Conservation (phyloP, 2,113 vertebrate genomes). For the western clawed frog (Xenopus tropicalis) region UCB_Xtro_10.0 CM004447.2:103514001-103514500, state of each 20-base stretch:
- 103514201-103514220: not conserved
- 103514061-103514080: too few species aligned
- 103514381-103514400: constrained; percentile 24
- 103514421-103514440: constrained; percentile 18
- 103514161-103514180: not conserved
- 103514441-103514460: constrained; percentile 45
- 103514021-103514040: too few species aligned
- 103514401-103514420: constrained; percentile 26
- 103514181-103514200: not conserved
- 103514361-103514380: constrained; percentile 18
- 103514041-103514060: too few species aligned
- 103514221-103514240: not conserved
- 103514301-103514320: constrained; percentile 18
- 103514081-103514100: too few species aligned
- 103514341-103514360: constrained; percentile 37
- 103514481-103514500: constrained; percentile 41
- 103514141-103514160: too few species aligned
- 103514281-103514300: constrained; percentile 25
- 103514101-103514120: too few species aligned
- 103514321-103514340: constrained; percentile 38
- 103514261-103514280: constrained; percentile 32
- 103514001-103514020: too few species aligned
- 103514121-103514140: too few species aligned
- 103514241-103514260: constrained; percentile 6
- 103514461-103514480: constrained; percentile 37